Evolutionary conservation across 2,888 invertebrate species (phyloP), one percentile per base, ranked within the genome.

Genomic region (Drosophila glabriapex): DNA sequence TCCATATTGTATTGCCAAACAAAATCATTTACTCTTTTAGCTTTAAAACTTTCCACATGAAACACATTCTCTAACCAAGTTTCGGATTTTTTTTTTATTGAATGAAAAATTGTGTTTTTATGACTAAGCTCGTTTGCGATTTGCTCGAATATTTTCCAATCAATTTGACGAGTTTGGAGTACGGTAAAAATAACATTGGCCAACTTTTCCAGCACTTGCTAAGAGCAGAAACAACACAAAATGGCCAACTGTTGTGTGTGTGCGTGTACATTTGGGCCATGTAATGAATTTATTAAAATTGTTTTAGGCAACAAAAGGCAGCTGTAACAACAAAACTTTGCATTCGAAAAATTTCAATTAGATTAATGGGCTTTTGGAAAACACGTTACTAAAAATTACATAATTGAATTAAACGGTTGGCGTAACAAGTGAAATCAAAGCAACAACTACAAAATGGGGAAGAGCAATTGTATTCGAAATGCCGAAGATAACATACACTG

Each of bases 311-410:
- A 82, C 65, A 68, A 68, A 70, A 59, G 52, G 33, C 35, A 52
- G 29, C 25, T 61, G 28, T 25, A 55, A 60, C 55, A 75, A 22
- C 58, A 52, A 67, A 6, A 67, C 46, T 46, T 46, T 46, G 25
- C 22, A 25, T 4, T 46, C 25, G 46, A 58, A 63, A 62, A 78
- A 73, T 76, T 89, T 73, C 69, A 72, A 75, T 86, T 86, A 81
- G 52, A 71, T 83, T 79, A 89, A 89, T 76, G 78, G 84, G 59
- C 73, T 68, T 83, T 88, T 65, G 16, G 68, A 61, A 60, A 72
- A 64, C 33, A 52, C 39, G 39, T 39, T 61, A 55, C 56, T 54
- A 52, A 63, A 82, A 76, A 52, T 52, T 52, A 73, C 68, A 76
- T 60, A 83, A 89, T 81, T 86, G 60, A 83, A 81, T 76, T 66